A percentile compares a stretch with the other conserved stretches of the same genome.
Evolutionary conservation across 1,140 invertebrate genomes (phyloP).

Genomic region (Pristionchus pacificus): DNA sequence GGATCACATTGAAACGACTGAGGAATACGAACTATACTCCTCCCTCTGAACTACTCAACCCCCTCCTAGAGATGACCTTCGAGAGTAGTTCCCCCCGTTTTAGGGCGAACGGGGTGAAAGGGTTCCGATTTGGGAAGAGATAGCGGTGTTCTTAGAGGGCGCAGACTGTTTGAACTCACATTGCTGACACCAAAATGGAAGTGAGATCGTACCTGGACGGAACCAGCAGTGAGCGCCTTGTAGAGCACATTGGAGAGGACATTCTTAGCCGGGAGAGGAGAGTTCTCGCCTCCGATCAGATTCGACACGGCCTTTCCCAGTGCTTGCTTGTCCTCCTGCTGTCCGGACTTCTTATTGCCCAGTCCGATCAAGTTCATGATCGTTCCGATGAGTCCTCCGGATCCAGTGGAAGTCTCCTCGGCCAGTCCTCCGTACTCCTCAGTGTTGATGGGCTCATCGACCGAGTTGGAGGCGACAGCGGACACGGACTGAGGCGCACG

Average conservation of each 20-base stretch:
- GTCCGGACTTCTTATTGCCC: conserved; percentile 17
- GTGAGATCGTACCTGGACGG: conserved; percentile 36
- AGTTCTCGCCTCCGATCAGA: conserved; percentile 49
- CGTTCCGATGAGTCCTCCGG: conserved; percentile 56
- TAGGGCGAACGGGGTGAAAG: too few relatives aligned
- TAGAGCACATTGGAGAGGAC: conserved; percentile 55
- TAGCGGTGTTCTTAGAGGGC: too few relatives aligned
- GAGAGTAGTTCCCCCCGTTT: too few relatives aligned
- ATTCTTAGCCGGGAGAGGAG: conserved; percentile 50
- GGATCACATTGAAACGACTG: not conserved
- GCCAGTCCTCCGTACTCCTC: conserved; percentile 50
- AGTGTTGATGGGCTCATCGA: conserved; percentile 7
- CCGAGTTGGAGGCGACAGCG: conserved; percentile 35
- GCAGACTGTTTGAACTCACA: not conserved
- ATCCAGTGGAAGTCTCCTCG: conserved; percentile 44
- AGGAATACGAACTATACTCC: not conserved
- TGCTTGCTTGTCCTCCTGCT: conserved; percentile 32
- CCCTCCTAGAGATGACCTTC: not conserved
- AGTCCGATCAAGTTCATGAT: conserved; percentile 52
- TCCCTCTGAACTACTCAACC: too few relatives aligned
- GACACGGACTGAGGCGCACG: conserved; percentile 48
- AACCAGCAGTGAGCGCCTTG: conserved; percentile 54
- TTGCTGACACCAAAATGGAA: not conserved
- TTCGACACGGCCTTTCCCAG: conserved; percentile 48
- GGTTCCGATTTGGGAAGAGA: too few relatives aligned